Conservation (phyloP, 2,888 invertebrate genomes). For the Pyrocoelia pectoralis region DNA sequence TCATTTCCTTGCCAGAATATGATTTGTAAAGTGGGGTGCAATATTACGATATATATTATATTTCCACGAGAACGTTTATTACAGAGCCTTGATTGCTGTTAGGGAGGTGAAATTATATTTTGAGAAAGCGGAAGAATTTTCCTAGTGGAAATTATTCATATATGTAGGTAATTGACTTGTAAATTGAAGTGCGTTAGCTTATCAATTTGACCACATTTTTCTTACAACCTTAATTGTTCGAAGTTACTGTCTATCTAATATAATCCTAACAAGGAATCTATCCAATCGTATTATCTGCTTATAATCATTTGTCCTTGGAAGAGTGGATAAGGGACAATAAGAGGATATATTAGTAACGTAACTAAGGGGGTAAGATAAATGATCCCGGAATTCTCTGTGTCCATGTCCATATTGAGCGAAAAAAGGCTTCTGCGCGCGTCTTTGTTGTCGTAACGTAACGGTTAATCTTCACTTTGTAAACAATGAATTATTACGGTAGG, state of each 20-base stretch:
- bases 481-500: neutral
- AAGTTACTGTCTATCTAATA: neutral
- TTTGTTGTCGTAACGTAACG: neutral
- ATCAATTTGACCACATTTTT: neutral
- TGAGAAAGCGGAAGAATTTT: conserved; percentile 5
- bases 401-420: neutral
- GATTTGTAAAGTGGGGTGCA: conserved; percentile 22
- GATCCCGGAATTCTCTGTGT: conserved; percentile 17
- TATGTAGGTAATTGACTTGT: neutral
- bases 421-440: neutral
- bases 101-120: conserved; percentile 9
- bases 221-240: neutral
- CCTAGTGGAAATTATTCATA: conserved; percentile 10
- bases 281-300: conserved; percentile 16
- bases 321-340: conserved; percentile 23
- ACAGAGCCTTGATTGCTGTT: conserved; percentile 17
- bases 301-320: conserved; percentile 6
- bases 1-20: conserved; percentile 15
- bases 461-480: neutral
- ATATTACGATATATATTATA: conserved; percentile 10
- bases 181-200: neutral
- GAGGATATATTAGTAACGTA: conserved; percentile 20
- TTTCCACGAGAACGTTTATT: conserved; percentile 20
- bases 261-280: neutral
- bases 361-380: conserved; percentile 22